These are phyloP conservation scores for Agelastica alni DNA, from an alignment of 2,888 invertebrate species.

Conservation along the genomic window DNA sequence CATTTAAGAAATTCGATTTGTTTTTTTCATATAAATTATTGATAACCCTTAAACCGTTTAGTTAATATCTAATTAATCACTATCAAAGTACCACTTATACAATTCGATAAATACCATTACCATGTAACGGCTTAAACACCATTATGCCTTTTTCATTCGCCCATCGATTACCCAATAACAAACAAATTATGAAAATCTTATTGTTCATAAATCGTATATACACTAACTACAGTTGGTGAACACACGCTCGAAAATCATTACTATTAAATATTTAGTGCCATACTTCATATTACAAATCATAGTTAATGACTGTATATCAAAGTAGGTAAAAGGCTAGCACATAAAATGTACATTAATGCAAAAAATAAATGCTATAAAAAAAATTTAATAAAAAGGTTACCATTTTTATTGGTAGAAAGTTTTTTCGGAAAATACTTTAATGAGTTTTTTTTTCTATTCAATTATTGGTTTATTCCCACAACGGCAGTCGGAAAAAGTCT, in stretches of 20 bases:
- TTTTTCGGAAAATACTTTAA: too few relatives aligned
- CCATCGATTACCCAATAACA: constrained; percentile 11
- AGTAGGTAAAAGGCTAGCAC: neutral
- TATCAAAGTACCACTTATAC: constrained; percentile 1
- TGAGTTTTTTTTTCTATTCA: too few relatives aligned
- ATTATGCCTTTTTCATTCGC: constrained; percentile 23
- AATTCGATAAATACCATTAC: constrained; percentile 4
- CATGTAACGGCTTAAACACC: constrained; percentile 10
- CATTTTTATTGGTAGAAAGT: too few relatives aligned
- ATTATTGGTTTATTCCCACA: too few relatives aligned
- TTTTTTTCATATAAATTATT: too few relatives aligned
- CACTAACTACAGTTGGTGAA: neutral
- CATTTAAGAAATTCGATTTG: too few relatives aligned
- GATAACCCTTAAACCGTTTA: neutral
- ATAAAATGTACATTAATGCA: neutral
- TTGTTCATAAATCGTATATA: constrained; percentile 21
- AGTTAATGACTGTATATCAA: constrained; percentile 8
- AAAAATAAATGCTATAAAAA: too few relatives aligned
- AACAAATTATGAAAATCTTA: constrained; percentile 31
- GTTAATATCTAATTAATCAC: constrained; percentile 7
- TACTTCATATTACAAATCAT: constrained; percentile 14
- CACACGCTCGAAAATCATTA: constrained; percentile 38
- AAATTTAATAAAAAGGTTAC: too few relatives aligned
- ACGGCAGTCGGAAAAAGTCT: too few relatives aligned
- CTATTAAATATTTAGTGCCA: constrained; percentile 41